Base-by-base conservation (phyloP, 2,797 vertebrate species). In the Sphenopsis melanotis region DNA sequence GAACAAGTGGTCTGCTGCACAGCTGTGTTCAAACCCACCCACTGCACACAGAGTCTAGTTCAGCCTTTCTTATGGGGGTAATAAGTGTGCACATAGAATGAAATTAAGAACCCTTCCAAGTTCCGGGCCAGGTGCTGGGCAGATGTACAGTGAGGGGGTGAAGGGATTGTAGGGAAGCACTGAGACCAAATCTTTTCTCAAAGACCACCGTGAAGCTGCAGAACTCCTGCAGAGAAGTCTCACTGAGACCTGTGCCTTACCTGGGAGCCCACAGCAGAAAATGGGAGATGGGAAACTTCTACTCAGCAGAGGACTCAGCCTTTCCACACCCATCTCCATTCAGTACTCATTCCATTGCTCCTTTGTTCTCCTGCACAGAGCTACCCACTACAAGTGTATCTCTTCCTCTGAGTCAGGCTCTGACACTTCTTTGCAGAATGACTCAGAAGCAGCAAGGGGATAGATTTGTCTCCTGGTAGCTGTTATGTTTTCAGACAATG, bases 71-170 rank as follows among this genome's bases (percentile, higher is more conserved):
- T 92, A 60, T 77, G 92, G 83, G 92, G 53, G 92, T 50, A 95
- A 87, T 95, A 94, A 86, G 72, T 91, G 94, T 74, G 91, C 92
- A 69, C 82, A 74, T 53, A 90, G 92, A 90, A 91, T 63, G 70
- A 95, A 93, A 96, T 93, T 91, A 90, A 95, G 93, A 94, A 72
- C 66, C 47, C 87, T 78, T 94, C 92, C 92, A 83, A 97, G 96
- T 97, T 97, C 94, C 89, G 91, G 95, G 27, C 95, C 95, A 97
- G 94, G 92, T 97, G 95, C 91, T 50, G 91, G 94, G 85, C 96
- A 96, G 95, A 96, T 96, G 95, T 94, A 95, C n/a, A 30, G 37
- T 2, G 10, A 92, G 80, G 64, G 84, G 60, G n/a, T 30, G 57
- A 66, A 90, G 27, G 27, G 34, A 39, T n/a, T 69, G 26, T 34